phyloP scores from a whole-genome alignment of 1,140 invertebrate genomes.

The Macrobrachium rosenbergii region DNA sequence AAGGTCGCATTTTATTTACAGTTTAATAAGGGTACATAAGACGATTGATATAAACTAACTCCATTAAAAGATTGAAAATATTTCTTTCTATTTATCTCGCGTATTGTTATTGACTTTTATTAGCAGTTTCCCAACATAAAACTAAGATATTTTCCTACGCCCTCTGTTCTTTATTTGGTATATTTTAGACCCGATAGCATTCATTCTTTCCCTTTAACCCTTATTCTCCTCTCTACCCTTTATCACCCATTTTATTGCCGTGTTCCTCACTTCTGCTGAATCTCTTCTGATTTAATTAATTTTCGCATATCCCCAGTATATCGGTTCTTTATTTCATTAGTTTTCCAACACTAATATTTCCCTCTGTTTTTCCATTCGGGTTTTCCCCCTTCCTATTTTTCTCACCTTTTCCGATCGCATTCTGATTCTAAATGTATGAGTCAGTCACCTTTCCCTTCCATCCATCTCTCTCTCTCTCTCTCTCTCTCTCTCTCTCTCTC shows the following conservation, averaged over 20 bases:
- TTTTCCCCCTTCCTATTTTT: constrained; percentile 4
- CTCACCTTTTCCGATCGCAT: neutral
- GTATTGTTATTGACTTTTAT: too few relatives aligned
- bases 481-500: too few relatives aligned
- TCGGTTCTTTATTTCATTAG: neutral
- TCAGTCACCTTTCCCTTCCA: neutral
- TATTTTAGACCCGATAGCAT: too few relatives aligned
- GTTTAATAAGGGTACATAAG: too few relatives aligned
- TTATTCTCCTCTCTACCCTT: neutral
- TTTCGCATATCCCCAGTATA: neutral
- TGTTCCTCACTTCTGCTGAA: neutral
- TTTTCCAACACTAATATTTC: neutral
- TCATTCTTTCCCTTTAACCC: neutral
- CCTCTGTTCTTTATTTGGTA: too few relatives aligned
- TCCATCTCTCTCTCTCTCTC: too few relatives aligned
- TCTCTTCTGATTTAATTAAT: neutral
- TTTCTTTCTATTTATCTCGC: too few relatives aligned
- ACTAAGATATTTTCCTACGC: too few relatives aligned
- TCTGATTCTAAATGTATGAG: neutral
- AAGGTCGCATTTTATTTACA: too few relatives aligned
- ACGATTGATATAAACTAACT: too few relatives aligned
- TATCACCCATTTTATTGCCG: neutral
- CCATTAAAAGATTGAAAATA: too few relatives aligned
- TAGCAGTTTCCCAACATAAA: too few relatives aligned
- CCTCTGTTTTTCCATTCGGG: neutral